phyloP scores from a whole-genome alignment of 2,797 vertebrate genomes.

The Chaetodon trifasciatus region DNA sequence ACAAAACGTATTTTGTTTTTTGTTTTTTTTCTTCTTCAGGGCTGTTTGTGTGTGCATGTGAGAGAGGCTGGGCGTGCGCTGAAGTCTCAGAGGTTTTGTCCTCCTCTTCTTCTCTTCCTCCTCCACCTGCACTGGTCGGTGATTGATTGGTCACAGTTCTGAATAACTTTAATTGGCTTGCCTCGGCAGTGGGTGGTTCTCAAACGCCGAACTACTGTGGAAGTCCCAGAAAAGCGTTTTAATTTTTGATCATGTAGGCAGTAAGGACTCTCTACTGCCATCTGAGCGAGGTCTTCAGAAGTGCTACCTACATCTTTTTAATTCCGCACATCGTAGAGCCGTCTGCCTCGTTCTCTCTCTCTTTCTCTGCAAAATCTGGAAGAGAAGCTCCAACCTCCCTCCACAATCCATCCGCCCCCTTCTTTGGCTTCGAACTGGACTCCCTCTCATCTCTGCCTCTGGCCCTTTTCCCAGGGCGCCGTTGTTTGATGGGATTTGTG shows the following conservation, averaged over 20 bases:
- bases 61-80: slow-evolving; percentile 36
- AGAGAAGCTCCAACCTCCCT: slow-evolving; percentile 45
- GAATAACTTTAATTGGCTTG: slow-evolving; percentile 79
- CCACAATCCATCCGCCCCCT: slow-evolving; percentile 51
- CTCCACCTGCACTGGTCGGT: slow-evolving; percentile 73
- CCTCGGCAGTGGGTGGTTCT: slow-evolving; percentile 74
- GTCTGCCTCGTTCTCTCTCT: slow-evolving; percentile 41
- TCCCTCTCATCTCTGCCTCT: slow-evolving; percentile 81
- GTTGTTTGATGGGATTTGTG: slow-evolving; percentile 86
- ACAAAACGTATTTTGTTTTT: slow-evolving; percentile 46
- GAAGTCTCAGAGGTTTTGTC: slow-evolving; percentile 60
- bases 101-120: slow-evolving; percentile 65
- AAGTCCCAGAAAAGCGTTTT: slow-evolving; percentile 66
- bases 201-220: slow-evolving; percentile 46
- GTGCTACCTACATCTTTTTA: slow-evolving; percentile 62
- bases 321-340: slow-evolving; percentile 47
- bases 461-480: slow-evolving; percentile 80
- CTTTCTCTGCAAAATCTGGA: slow-evolving; percentile 48
- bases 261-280: slow-evolving; percentile 60
- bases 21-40: not conserved
- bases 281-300: slow-evolving; percentile 59
- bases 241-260: slow-evolving; percentile 71
- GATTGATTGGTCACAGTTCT: slow-evolving; percentile 80
- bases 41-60: slow-evolving; percentile 32
- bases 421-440: slow-evolving; percentile 74